Conservation (phyloP, 1,140 invertebrate species). For the Heterodera schachtii region DNA sequence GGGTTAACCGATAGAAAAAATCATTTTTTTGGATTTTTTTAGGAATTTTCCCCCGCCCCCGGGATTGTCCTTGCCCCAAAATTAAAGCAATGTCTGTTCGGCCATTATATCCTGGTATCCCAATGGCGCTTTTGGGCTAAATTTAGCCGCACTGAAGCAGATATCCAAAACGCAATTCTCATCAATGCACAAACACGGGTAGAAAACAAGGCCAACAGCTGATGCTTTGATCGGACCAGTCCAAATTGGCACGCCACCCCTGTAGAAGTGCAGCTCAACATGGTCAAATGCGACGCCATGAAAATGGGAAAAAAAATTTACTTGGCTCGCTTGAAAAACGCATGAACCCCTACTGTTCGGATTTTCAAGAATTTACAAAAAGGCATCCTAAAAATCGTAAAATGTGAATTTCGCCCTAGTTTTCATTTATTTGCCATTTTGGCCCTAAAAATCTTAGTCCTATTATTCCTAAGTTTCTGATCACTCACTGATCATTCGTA, state of each 20-base stretch:
- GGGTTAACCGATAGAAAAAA: no score
- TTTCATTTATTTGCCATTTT: no score
- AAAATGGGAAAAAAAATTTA: constrained; percentile 37
- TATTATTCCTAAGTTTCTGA: no score
- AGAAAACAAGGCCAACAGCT: constrained; percentile 82
- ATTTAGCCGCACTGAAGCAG: constrained; percentile 78
- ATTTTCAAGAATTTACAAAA: no score
- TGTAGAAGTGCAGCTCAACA: constrained; percentile 90
- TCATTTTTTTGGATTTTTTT: no score
- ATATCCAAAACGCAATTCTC: constrained; percentile 94
- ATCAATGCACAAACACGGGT: constrained; percentile 91
- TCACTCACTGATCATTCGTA: no score
- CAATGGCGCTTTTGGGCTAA: constrained; percentile 79
- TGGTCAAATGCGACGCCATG: constrained; percentile 88
- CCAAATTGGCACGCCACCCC: constrained; percentile 86
- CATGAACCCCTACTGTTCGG: no score
- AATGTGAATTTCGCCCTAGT: no score
- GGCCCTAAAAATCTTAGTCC: no score
- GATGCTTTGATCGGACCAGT: constrained; percentile 80
- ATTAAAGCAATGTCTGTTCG: constrained; percentile 90
- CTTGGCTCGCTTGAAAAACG: no score
- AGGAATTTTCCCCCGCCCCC: no score
- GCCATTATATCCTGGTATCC: constrained; percentile 95
- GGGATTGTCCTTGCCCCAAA: neutral
- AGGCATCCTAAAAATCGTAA: no score